These are phyloP conservation scores for Crypturellus undulatus DNA, from an alignment of 2,113 vertebrate species.

Conservation along the genomic window DNA sequence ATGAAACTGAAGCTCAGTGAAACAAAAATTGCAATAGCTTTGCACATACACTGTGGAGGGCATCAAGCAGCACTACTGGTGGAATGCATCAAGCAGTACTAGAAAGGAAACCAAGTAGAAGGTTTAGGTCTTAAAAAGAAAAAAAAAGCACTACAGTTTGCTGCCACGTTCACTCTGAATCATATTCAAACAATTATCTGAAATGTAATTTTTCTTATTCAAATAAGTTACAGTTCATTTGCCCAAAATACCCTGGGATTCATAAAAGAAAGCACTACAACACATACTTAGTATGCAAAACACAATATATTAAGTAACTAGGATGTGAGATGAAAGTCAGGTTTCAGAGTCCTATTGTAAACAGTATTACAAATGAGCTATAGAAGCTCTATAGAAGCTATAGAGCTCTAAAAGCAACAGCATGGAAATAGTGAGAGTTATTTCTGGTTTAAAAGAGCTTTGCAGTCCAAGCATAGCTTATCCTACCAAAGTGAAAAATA, in stretches of 20 bases:
- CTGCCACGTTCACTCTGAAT: not conserved
- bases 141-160: not conserved
- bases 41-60: not conserved
- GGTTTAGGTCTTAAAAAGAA: conserved; percentile 19
- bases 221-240: not conserved
- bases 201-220: not conserved
- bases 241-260: not conserved
- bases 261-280: not conserved
- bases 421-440: not conserved
- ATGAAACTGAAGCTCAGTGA: not conserved
- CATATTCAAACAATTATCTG: not conserved
- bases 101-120: conserved; percentile 50
- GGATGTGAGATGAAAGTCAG: not conserved
- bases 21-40: not conserved
- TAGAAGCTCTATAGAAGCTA: not conserved
- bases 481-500: not conserved
- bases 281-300: not conserved
- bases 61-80: not conserved
- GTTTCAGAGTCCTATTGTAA: not conserved
- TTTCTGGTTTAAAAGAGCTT: not conserved
- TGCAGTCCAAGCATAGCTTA: conserved; percentile 2
- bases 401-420: not conserved
- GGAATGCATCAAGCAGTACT: not conserved
- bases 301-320: not conserved
- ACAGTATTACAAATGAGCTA: not conserved